A percentile compares a stretch with the other conserved stretches of the same genome.
Conservation (phyloP, 2,888 invertebrate species). For the Calliopum simillimum region DNA sequence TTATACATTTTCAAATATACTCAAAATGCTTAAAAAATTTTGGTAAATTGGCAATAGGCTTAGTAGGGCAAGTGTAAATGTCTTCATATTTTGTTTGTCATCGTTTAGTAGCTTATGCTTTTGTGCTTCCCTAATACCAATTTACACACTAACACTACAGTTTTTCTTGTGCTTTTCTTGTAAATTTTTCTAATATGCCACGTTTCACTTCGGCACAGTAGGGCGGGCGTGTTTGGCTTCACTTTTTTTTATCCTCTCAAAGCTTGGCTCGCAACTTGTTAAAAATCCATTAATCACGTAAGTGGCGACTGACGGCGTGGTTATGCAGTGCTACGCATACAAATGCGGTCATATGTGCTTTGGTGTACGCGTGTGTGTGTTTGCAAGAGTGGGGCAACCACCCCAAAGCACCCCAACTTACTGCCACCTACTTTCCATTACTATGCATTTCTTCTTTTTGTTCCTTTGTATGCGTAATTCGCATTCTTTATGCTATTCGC, state of each 20-base stretch:
- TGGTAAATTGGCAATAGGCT: no score
- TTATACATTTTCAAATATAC: no score
- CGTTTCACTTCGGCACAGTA: no score
- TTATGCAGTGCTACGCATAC: conserved; percentile 50
- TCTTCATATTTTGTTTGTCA: no score
- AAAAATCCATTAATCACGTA: conserved; percentile 63
- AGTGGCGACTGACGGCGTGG: conserved; percentile 55
- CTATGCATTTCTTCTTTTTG: conserved; percentile 12
- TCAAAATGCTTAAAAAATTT: no score
- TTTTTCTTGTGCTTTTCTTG: not conserved
- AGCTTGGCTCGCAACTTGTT: conserved; percentile 53
- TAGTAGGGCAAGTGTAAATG: no score
- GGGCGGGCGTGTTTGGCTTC: not conserved
- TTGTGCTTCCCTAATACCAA: no score
- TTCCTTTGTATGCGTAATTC: conserved; percentile 16
- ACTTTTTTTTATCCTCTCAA: not conserved
- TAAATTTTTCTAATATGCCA: no score
- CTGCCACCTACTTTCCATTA: not conserved
- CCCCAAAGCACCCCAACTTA: not conserved
- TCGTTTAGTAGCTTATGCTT: no score
- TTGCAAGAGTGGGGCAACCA: no score
- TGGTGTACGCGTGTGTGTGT: not conserved
- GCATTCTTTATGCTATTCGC: not conserved
- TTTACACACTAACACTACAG: no score
- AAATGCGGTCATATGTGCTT: conserved; percentile 45